Base-by-base conservation (phyloP, 2,113 vertebrate genomes). In the Rhynchomys soricoides region DNA sequence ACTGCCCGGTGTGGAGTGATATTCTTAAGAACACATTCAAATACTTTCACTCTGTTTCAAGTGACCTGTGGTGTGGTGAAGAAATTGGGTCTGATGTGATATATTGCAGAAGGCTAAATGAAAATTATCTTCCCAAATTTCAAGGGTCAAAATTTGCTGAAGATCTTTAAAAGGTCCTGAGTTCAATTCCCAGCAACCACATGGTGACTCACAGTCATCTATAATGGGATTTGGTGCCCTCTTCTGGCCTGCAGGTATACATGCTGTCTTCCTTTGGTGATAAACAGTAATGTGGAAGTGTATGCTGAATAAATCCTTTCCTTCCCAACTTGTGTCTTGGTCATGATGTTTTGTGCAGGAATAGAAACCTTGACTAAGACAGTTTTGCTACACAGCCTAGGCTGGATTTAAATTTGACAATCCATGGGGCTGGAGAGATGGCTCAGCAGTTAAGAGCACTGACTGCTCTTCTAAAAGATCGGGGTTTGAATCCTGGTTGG, bases 21-120 rank as follows among this genome's bases (percentile, higher is more conserved):
- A 6, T 89, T 88, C 73, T 71, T 62, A 85, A 92, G 59, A 43
- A 92, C 19, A 59, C 73, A 77, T 89, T 81, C 59, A 91, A 86
- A 78, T 59, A 83, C 40, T 83, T 95, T 86, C 31, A 31, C 90
- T 83, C 37, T 96, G 22, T 52, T 68, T 77, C 24, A 17, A 40
- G n/a, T 48, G 89, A 89, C 66, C 50, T 48, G 55, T 5, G 16
- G 13, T 57, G 29, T 1, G 8, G 17, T 31, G 34, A 40, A 12
- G 86, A 95, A 77, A 52, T 37, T 2, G 24, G 86, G 29, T 83
- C 70, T 66, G 50, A 24, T n/a, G 19, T 45, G 71, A 37, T 21
- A 85, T 74, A 66, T 13, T 52, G 52, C 52, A 82, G 90, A 87
- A 50, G 81, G 34, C 40, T 37, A 95, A 57, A 24, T 11, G 45